Conservation (phyloP, 1,140 invertebrate species). For the Chelonus insularis region DNA sequence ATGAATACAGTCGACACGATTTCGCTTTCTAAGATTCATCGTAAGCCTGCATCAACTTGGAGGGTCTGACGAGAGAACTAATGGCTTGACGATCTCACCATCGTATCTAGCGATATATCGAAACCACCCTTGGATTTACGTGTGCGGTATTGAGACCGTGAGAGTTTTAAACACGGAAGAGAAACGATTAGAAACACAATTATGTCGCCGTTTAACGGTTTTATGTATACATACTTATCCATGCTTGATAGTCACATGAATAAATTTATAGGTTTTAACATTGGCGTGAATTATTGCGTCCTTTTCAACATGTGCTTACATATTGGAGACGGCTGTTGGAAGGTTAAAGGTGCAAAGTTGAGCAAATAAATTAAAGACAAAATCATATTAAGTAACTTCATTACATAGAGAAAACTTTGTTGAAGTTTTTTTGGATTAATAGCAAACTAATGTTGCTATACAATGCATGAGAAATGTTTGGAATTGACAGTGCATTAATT, state of each 20-base stretch:
- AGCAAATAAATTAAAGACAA: too few relatives aligned
- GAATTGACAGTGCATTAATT: too few relatives aligned
- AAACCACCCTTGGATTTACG: slow-evolving; percentile 3
- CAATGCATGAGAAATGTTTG: too few relatives aligned
- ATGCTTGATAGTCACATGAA: neutral
- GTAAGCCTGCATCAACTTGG: neutral
- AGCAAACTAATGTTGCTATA: too few relatives aligned
- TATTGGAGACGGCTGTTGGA: neutral
- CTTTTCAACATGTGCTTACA: neutral
- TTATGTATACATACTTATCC: neutral
- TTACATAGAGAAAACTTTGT: too few relatives aligned
- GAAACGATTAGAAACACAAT: slow-evolving; percentile 5
- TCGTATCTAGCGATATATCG: neutral
- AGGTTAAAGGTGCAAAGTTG: too few relatives aligned
- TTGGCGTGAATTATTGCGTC: neutral
- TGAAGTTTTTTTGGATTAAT: too few relatives aligned
- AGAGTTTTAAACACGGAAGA: neutral
- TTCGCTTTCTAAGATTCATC: slow-evolving; percentile 23
- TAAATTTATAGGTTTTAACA: neutral
- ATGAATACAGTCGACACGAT: slow-evolving; percentile 10
- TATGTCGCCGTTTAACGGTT: neutral
- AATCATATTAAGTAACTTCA: too few relatives aligned
- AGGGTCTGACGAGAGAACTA: slow-evolving; percentile 16
- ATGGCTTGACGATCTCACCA: slow-evolving; percentile 16
- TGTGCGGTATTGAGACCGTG: slow-evolving; percentile 7